Evolutionary conservation across 2,888 invertebrate genomes (phyloP).

Genomic region (Napeogenes inachia): DNA sequence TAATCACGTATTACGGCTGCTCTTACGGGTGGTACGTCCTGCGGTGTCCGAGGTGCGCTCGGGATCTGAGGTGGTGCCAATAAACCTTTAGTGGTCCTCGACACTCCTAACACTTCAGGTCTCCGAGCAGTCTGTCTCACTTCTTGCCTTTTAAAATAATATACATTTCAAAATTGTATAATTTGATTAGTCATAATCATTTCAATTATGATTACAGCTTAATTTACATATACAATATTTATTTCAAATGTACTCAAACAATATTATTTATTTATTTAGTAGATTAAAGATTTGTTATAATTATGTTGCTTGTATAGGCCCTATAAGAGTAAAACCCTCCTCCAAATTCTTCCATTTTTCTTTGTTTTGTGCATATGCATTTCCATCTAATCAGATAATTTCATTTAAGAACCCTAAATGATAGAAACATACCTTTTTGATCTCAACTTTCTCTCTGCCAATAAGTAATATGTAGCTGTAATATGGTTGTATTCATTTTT

Average conservation of each 20-base stretch:
- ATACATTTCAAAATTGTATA: not conserved
- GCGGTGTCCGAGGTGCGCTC: conserved; percentile 81
- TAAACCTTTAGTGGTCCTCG: conserved; percentile 52
- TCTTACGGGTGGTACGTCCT: conserved; percentile 81
- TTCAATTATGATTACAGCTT: too few species aligned
- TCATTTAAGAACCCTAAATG: not conserved
- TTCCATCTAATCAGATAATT: too few species aligned
- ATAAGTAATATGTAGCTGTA: conserved; percentile 97
- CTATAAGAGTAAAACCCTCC: too few species aligned
- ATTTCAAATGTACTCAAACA: too few species aligned
- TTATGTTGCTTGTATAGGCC: too few species aligned
- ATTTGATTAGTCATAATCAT: too few species aligned
- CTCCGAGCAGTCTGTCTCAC: conserved; percentile 50
- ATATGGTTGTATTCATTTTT: conserved; percentile 98
- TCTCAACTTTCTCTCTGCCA: conserved; percentile 94
- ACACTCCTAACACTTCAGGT: conserved; percentile 58
- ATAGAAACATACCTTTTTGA: conserved; percentile 78
- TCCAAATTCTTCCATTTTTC: too few species aligned
- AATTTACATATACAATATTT: too few species aligned
- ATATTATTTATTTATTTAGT: too few species aligned
- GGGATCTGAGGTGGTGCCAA: conserved; percentile 48
- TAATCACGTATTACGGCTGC: not conserved
- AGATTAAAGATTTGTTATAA: too few species aligned
- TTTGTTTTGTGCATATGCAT: too few species aligned
- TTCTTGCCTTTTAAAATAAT: conserved; percentile 39